Evolutionary conservation across 2,113 vertebrate genomes (phyloP).

Genomic region (Sinocyclocheilus grahami): DNA sequence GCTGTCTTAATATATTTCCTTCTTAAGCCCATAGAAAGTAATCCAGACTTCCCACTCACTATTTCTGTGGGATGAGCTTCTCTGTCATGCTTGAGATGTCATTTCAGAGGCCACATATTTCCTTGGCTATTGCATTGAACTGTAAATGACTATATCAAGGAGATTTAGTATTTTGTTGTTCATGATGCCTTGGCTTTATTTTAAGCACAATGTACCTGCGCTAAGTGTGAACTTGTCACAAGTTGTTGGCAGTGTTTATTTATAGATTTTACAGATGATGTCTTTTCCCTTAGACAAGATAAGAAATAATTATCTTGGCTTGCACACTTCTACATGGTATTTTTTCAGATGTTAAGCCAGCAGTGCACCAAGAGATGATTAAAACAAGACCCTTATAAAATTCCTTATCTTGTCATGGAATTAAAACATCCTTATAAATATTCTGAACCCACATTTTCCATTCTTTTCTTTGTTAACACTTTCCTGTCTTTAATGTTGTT

Average conservation of each 20-base stretch:
- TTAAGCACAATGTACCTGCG: not conserved
- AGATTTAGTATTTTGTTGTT: not conserved
- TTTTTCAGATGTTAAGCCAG: not conserved
- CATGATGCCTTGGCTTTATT: not conserved
- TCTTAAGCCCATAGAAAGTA: not conserved
- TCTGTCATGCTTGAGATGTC: conserved; percentile 5
- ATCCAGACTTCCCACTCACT: not conserved
- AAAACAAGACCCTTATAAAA: conserved; percentile 37
- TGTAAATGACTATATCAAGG: not conserved
- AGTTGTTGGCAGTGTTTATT: not conserved
- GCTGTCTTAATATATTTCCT: conserved; percentile 21
- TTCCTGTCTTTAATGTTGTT: conserved; percentile 3
- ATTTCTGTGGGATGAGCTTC: not conserved
- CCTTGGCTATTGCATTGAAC: not conserved
- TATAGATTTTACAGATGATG: not conserved
- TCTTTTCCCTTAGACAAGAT: not conserved
- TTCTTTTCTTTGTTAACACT: not conserved
- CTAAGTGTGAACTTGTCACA: not conserved
- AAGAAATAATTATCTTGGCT: not conserved
- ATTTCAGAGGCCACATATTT: conserved; percentile 20
- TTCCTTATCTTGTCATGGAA: not conserved
- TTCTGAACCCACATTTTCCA: not conserved
- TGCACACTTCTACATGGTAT: not conserved
- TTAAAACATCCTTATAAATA: conserved; percentile 10
- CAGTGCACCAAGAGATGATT: conserved; percentile 9